These are phyloP conservation scores for Speoplatyrhinus poulsoni DNA, from an alignment of 2,113 vertebrate species.

Conservation along the genomic window DNA sequence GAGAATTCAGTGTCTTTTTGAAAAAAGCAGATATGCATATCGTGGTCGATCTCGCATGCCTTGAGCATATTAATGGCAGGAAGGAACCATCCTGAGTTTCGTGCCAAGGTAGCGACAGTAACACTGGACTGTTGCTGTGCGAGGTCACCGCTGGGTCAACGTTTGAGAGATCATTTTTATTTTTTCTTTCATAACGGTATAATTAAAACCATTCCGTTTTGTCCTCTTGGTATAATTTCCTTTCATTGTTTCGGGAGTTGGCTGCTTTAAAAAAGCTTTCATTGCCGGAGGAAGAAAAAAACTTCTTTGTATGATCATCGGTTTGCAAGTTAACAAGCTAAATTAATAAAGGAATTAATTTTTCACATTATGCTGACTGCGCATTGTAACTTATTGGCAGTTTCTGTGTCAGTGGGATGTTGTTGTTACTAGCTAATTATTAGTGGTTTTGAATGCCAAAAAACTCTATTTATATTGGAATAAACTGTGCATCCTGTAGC, in stretches of 20 bases:
- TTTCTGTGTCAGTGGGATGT: too few species aligned
- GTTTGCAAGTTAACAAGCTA: too few species aligned
- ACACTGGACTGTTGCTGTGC: conserved; percentile 13
- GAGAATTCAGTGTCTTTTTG: conserved; percentile 21
- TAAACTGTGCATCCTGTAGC: too few species aligned
- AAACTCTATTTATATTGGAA: too few species aligned
- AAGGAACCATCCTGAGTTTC: conserved; percentile 27
- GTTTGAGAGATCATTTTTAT: not conserved
- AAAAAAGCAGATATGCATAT: conserved; percentile 37
- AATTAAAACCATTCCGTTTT: conserved; percentile 12
- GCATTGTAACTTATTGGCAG: too few species aligned
- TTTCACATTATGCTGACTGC: too few species aligned
- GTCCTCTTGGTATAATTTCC: not conserved
- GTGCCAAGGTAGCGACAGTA: conserved; percentile 23
- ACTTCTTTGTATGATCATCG: not conserved
- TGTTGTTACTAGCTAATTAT: too few species aligned
- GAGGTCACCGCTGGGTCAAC: conserved; percentile 46
- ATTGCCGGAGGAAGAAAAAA: not conserved
- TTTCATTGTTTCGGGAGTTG: not conserved
- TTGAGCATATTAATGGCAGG: conserved; percentile 49
- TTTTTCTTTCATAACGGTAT: conserved; percentile 4
- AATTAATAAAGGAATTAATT: too few species aligned
- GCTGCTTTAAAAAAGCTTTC: not conserved
- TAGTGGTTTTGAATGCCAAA: too few species aligned
- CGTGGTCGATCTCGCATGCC: conserved; percentile 49